These are phyloP conservation scores for Lobophora halterata DNA, from an alignment of 2,888 invertebrate genomes.

Conservation along the genomic window DNA sequence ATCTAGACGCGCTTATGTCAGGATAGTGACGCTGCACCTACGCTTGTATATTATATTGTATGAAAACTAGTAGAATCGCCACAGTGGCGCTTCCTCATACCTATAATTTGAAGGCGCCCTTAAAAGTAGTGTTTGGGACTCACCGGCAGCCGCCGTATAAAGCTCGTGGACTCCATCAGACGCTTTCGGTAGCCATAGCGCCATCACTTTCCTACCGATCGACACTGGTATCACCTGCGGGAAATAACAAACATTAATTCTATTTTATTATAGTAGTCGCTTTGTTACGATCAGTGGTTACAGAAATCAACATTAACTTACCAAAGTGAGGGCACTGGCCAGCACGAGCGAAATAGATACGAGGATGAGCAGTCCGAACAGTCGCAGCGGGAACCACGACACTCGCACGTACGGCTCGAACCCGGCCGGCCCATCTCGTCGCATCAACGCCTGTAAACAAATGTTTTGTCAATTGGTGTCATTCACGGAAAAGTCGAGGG, in stretches of 20 bases:
- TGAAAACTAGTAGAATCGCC: no score
- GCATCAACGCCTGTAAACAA: conserved; percentile 85
- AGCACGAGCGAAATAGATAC: conserved; percentile 92
- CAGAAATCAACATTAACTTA: conserved; percentile 38
- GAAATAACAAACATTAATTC: no score
- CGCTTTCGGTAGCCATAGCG: conserved; percentile 86
- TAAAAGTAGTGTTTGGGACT: no score
- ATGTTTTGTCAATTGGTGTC: no score
- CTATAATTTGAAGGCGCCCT: no score
- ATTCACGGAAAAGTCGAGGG: no score
- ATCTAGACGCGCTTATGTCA: no score
- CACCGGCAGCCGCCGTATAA: conserved; percentile 94
- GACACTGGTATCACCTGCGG: conserved; percentile 92
- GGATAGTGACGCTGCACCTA: no score
- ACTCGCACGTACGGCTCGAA: conserved; percentile 96
- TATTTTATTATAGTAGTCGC: no score
- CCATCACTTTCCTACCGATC: conserved; percentile 93
- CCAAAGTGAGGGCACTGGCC: conserved; percentile 90
- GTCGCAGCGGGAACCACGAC: conserved; percentile 88
- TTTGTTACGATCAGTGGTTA: no score
- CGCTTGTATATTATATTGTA: no score
- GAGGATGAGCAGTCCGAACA: conserved; percentile 83
- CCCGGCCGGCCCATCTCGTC: conserved; percentile 91
- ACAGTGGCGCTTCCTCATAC: no score
- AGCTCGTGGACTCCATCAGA: conserved; percentile 93